Base-by-base conservation (phyloP, 2,888 invertebrate genomes). In the Mimachlamys varia region DNA sequence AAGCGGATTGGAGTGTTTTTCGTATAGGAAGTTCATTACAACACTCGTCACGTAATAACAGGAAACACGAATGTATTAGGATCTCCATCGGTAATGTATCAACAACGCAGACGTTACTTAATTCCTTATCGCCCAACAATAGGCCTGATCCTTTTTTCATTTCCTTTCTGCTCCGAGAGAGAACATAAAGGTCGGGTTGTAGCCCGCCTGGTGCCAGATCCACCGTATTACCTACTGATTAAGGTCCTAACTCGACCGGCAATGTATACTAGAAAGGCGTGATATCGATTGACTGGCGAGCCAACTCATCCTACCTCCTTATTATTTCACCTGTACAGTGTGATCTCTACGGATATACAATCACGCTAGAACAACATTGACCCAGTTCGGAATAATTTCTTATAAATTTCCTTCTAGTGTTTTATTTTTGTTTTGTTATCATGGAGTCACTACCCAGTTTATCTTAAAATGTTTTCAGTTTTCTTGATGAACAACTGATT, bases 81-180 rank as follows among this genome's bases (percentile, higher is more conserved):
- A 27, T 76, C 33, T 76, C 33, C 12, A 22, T 5, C 17, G 33
- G 33, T 5, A 76, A 76, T 33, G 12, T 7, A 76, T 76, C 76
- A 33, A 33, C 27, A 22, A 12, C 12, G 27, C 12, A 33, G 76
- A 0, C 22, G 27, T 76, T 76, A 13, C 2, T 33, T 33, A 76
- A 76, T 76, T 76, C 76, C 33, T 76, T 27, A 76, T 76, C 27
- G 33, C 7, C 27, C 76, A 12, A 76, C 33, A 33, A 76, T 33
- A 7, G 27, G 33, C 27, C 22, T 76, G 76, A 76, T 76, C 76
- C 76, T 12, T 76, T 76, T 76, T 76, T 76, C 76, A 76, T 76
- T 76, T 76, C 76, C 76, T 76, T 13, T 76, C 33, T 76, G 62
- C 62, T 62, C n/a, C 62, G n/a, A n/a, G 62, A 62, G 76, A 33